Evolutionary conservation across 1,140 invertebrate species (phyloP).

Genomic region (Saccostrea glomerata): DNA sequence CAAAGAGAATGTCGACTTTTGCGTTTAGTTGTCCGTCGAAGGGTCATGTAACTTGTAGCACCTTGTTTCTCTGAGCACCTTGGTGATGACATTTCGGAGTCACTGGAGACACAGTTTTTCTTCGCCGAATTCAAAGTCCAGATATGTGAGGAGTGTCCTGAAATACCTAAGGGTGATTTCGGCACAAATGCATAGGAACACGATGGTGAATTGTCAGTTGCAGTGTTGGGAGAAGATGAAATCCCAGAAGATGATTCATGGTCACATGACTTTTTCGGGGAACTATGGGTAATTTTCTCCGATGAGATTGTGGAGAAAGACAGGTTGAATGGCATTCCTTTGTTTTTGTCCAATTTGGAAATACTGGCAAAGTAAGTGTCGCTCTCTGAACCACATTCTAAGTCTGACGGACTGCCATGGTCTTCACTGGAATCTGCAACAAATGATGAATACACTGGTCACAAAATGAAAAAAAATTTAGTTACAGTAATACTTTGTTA

Average conservation of each 20-base stretch:
- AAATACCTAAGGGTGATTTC: conserved; percentile 51
- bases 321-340: conserved; percentile 54
- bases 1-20: conserved; percentile 52
- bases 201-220: conserved; percentile 41
- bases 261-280: conserved; percentile 48
- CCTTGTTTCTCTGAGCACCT: conserved; percentile 51
- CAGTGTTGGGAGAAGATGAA: conserved; percentile 56
- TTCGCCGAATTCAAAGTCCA: conserved; percentile 27
- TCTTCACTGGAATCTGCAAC: conserved; percentile 56
- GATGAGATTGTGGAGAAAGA: conserved; percentile 54
- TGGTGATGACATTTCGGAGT: conserved; percentile 53
- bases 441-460: not conserved
- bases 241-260: conserved; percentile 56
- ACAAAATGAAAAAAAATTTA: not conserved
- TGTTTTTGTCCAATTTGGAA: conserved; percentile 44
- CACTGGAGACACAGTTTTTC: conserved; percentile 56
- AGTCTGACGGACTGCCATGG: conserved; percentile 54
- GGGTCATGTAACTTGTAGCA: conserved; percentile 64
- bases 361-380: conserved; percentile 54
- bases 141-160: conserved; percentile 56
- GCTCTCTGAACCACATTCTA: conserved; percentile 56
- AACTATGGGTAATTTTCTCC: conserved; percentile 51
- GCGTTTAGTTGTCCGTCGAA: conserved; percentile 59
- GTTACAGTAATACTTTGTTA: not conserved
- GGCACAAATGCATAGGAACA: conserved; percentile 40